Evolutionary conservation across 2,888 invertebrate genomes (phyloP), one percentile per base, ranked within the genome.

Genomic region (Athetis lepigone): DNA sequence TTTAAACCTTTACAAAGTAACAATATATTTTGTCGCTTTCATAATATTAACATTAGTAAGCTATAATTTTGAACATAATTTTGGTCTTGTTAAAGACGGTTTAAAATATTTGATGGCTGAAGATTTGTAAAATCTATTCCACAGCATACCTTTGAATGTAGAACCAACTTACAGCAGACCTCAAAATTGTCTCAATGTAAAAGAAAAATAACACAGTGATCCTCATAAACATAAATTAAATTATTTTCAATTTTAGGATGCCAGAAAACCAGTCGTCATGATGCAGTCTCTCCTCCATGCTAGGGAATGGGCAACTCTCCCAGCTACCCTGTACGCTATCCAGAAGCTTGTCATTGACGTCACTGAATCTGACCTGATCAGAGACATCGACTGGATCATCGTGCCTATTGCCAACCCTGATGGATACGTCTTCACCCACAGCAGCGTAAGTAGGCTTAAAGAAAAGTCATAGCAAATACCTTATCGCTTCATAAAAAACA

Each of bases 361-460:
- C 7, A 90, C 87, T 1, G 96, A 96, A 59, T 85, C 83, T 3
- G 87, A 95, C 42, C 82, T 97, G 2, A 83, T 96, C 6, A 87
- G 95, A 13, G 88, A 95, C 37, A 93, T 96, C 37, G 97, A 97
- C 82, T 97, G 97, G 96, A 95, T 95, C 75, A 95, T 97, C 46
- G 67, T 97, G 16, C 97, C 97, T 0, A 91, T 96, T 7, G 90
- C 96, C 36, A 97, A 97, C 85, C 97, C 97, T 6, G 97, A 97
- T 86, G 97, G 97, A 2, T 97, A 97, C 77, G 96, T 95, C 62
- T 96, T 92, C 86, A 94, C 96, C 2, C 96, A 95, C 70, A 88
- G 88, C 0, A 83, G 65, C 50, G 95, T 95, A 79, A 87, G 91
- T 85, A 51, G 1, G 39, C 13, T 23, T 43, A 0, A 18, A 11